These are phyloP conservation scores for Oscheius sp. DNA, from an alignment of 2,888 invertebrate genomes.

Conservation along the genomic window DNA sequence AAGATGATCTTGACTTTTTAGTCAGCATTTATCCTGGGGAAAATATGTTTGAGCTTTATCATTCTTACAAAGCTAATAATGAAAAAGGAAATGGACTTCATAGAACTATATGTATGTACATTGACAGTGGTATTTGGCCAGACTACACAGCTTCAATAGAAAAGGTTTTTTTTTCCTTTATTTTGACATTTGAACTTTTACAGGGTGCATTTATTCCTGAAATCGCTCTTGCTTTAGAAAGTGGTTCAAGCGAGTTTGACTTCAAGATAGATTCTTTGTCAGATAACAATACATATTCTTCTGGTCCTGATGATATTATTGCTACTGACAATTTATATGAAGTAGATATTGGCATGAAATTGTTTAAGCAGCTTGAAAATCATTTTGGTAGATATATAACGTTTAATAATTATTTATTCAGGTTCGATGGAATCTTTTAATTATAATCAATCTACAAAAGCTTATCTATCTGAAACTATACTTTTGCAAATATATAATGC, in stretches of 20 bases:
- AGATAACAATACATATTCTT: not conserved
- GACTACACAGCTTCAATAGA: not conserved
- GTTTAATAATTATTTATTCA: not conserved
- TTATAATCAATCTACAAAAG: not conserved
- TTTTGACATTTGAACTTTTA: not conserved
- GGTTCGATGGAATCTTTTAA: not conserved
- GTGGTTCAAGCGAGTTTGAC: constrained; percentile 4
- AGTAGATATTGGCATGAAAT: not conserved
- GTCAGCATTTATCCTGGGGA: constrained; percentile 18
- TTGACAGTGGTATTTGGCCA: not conserved
- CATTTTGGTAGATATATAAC: constrained; percentile 3
- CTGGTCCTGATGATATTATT: not conserved
- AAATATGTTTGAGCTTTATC: not conserved
- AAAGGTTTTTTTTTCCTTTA: not conserved
- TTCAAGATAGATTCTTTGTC: not conserved
- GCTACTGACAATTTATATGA: not conserved
- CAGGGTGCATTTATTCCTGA: constrained; percentile 4
- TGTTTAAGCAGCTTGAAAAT: not conserved
- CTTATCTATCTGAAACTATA: not conserved
- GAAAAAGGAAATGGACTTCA: too few relatives aligned
- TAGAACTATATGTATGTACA: not conserved
- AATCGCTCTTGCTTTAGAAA: constrained; percentile 4
- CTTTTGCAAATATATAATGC: not conserved
- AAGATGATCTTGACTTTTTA: constrained; percentile 5
- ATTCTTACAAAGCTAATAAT: constrained; percentile 1